phyloP scores from a whole-genome alignment of 2,797 vertebrate species.

The Mastacembelus armatus region DNA sequence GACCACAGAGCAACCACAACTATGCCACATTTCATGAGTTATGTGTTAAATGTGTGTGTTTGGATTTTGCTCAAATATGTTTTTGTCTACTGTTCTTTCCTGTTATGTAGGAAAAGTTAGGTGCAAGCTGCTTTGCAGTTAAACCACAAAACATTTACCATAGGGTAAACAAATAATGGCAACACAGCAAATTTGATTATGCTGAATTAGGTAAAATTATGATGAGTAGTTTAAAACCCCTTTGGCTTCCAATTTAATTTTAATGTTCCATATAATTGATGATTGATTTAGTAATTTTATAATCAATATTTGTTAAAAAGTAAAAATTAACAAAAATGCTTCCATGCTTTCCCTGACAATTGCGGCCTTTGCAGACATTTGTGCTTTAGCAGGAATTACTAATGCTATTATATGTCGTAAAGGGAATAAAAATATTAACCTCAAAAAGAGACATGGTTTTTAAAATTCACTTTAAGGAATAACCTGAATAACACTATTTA shows the following conservation, averaged over 20 bases:
- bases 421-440: no score
- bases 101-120: conserved; percentile 20
- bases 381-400: no score
- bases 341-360: neutral
- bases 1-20: conserved; percentile 27
- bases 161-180: neutral
- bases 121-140: neutral
- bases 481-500: no score
- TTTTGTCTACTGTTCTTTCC: conserved; percentile 20
- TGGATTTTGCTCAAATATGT: neutral
- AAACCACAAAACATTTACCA: neutral
- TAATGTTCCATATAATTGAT: no score
- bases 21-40: neutral
- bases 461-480: no score
- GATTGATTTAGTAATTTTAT: no score
- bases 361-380: neutral
- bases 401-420: no score
- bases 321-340: neutral
- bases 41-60: neutral
- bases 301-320: no score
- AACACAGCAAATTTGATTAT: neutral
- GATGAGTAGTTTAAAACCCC: neutral
- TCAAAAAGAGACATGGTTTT: no score
- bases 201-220: no score
- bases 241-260: no score